Evolutionary conservation across 1,140 invertebrate genomes (phyloP).

Genomic region (Eulimnadia texana): DNA sequence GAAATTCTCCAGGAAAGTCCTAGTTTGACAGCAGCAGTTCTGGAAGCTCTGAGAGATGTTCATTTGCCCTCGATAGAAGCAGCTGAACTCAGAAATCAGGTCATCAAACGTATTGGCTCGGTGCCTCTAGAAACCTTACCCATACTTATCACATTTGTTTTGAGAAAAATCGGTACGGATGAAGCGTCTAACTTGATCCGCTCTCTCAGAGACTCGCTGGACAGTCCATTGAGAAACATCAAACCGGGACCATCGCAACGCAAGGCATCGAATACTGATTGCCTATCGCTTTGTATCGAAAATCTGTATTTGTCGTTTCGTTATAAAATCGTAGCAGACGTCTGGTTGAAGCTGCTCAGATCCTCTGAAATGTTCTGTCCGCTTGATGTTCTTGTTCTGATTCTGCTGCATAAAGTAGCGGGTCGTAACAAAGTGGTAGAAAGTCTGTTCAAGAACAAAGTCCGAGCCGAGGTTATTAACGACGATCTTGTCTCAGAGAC

Average conservation of each 20-base stretch:
- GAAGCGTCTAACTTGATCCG: not conserved
- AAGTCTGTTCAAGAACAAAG: not conserved
- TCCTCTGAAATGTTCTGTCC: not conserved
- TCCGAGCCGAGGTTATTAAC: not conserved
- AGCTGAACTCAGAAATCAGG: not conserved
- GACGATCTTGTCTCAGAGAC: slow-evolving; percentile 1
- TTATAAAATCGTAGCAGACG: not conserved
- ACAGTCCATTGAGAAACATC: not conserved
- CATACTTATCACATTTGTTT: not conserved
- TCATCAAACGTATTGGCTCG: not conserved
- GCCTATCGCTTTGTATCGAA: not conserved
- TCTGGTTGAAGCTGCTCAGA: not conserved
- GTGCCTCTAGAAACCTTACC: slow-evolving; percentile 2
- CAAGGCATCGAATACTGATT: not conserved
- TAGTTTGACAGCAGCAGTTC: slow-evolving; percentile 7
- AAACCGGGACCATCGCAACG: not conserved
- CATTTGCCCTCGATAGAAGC: not conserved
- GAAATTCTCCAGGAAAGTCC: not conserved
- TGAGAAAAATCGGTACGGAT: not conserved
- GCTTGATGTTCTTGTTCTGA: slow-evolving; percentile 8
- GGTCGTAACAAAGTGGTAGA: slow-evolving; percentile 5
- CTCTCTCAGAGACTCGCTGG: not conserved
- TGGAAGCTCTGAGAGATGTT: slow-evolving; percentile 1
- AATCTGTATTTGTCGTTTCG: not conserved
- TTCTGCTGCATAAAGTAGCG: slow-evolving; percentile 7